Conservation (phyloP, 2,888 invertebrate species). For the Reticulitermes lucifugus region DNA sequence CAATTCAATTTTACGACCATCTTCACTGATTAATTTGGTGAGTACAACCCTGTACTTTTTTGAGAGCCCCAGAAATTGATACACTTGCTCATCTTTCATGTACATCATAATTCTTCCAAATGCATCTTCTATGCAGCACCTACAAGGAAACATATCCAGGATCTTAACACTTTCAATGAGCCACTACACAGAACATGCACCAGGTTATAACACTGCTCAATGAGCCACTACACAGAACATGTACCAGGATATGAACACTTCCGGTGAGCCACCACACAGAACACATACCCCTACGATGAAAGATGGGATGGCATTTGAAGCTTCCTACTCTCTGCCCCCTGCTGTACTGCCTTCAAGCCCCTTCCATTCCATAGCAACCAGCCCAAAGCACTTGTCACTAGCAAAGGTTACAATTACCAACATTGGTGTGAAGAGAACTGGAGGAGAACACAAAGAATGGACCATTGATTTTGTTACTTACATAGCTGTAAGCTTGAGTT, state of each 20-base stretch:
- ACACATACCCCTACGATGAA: no score
- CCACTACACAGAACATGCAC: neutral
- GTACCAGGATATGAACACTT: no score
- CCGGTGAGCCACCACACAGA: no score
- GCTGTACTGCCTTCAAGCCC: no score
- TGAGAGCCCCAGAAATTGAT: neutral
- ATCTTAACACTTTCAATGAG: neutral
- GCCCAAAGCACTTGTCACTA: no score
- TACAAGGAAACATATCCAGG: neutral
- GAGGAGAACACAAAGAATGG: no score
- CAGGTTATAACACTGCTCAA: neutral
- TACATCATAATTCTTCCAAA: neutral
- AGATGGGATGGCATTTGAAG: no score
- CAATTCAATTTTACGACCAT: neutral
- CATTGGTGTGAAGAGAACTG: no score
- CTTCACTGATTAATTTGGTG: neutral
- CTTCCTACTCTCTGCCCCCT: no score
- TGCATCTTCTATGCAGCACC: neutral
- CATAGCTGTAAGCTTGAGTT: neutral
- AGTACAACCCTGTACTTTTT: neutral
- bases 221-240: neutral
- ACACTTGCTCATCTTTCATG: neutral
- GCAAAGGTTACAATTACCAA: no score
- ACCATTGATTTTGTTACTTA: neutral
- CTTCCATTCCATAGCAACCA: no score